Percentiles rank a stretch among this genome's conserved stretches.
Evolutionary conservation across 53 echinoderm and acorn worm genomes (phyloP).

Genomic region (Crossaster papposus): DNA sequence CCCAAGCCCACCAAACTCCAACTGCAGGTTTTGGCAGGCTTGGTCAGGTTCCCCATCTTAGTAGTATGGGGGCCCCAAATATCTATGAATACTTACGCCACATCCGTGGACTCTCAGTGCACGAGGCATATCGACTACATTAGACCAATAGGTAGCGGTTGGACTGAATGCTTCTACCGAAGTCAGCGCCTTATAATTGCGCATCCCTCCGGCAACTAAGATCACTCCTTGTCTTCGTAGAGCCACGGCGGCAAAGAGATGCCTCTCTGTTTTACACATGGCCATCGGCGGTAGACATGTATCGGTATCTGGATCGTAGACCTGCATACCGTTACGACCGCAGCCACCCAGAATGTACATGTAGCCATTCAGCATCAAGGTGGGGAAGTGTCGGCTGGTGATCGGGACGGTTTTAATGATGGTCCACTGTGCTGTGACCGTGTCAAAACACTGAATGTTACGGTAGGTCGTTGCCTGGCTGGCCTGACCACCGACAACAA

Average conservation of each 20-base stretch:
- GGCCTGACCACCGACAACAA: conserved; percentile 76
- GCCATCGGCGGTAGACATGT: conserved; percentile 64
- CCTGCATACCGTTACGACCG: conserved; percentile 77
- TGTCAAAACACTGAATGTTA: conserved; percentile 82
- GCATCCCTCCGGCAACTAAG: conserved; percentile 78
- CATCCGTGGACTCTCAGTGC: conserved; percentile 74
- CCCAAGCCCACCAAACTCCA: too few species aligned
- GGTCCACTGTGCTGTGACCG: conserved; percentile 54
- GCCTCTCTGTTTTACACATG: conserved; percentile 77
- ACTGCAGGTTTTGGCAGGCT: too few species aligned
- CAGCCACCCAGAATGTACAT: conserved; percentile 80
- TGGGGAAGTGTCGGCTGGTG: conserved; percentile 77
- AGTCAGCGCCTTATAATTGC: conserved; percentile 73
- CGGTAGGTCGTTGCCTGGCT: conserved; percentile 65
- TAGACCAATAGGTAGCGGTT: conserved; percentile 55
- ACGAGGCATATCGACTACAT: conserved; percentile 70
- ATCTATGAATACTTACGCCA: conserved; percentile 71
- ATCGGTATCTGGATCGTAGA: conserved; percentile 73
- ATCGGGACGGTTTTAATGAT: conserved; percentile 70
- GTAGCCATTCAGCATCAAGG: conserved; percentile 60
- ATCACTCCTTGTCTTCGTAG: conserved; percentile 66
- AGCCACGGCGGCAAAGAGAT: conserved; percentile 79
- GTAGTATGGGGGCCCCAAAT: conserved; percentile 76
- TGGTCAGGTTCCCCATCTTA: not conserved
- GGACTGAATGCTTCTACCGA: conserved; percentile 70